Conservation (phyloP, 2,888 invertebrate genomes). For the Agrochola lota region DNA sequence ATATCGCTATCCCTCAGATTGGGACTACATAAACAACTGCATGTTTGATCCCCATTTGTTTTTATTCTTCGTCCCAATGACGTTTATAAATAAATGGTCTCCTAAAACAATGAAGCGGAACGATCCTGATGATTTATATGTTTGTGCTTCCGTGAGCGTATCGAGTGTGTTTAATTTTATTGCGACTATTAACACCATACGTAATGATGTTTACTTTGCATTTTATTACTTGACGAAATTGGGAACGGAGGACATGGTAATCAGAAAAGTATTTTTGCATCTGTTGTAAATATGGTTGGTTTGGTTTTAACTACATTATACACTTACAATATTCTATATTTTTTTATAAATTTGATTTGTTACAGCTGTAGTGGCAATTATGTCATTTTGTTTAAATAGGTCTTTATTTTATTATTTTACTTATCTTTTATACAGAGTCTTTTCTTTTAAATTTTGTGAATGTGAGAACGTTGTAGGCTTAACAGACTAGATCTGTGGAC, state of each 20-base stretch:
- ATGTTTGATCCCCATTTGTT: conserved; percentile 35
- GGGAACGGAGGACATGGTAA: neutral
- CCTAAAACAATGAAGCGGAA: conserved; percentile 56
- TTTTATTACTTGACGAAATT: conserved; percentile 23
- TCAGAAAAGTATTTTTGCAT: conserved; percentile 4
- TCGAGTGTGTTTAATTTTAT: conserved; percentile 45
- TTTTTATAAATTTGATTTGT: too few relatives aligned
- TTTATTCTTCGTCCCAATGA: conserved; percentile 47
- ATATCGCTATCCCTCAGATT: conserved; percentile 7
- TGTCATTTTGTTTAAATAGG: too few relatives aligned
- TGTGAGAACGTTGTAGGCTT: too few relatives aligned
- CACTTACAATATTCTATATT: too few relatives aligned
- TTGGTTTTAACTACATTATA: too few relatives aligned
- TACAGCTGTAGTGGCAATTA: too few relatives aligned
- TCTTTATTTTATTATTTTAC: too few relatives aligned
- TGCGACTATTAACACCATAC: conserved; percentile 49
- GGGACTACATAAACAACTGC: conserved; percentile 35
- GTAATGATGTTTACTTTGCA: conserved; percentile 29
- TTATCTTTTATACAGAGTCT: too few relatives aligned
- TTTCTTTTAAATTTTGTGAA: too few relatives aligned
- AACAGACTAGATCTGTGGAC: too few relatives aligned
- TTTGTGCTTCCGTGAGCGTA: conserved; percentile 51
- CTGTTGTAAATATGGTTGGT: neutral
- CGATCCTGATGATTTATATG: conserved; percentile 54
- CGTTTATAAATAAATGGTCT: conserved; percentile 59